Percentiles rank a stretch among this genome's conserved stretches.
Conservation (phyloP, 2,797 vertebrate species). For the Aselliscus stoliczkanus region DNA sequence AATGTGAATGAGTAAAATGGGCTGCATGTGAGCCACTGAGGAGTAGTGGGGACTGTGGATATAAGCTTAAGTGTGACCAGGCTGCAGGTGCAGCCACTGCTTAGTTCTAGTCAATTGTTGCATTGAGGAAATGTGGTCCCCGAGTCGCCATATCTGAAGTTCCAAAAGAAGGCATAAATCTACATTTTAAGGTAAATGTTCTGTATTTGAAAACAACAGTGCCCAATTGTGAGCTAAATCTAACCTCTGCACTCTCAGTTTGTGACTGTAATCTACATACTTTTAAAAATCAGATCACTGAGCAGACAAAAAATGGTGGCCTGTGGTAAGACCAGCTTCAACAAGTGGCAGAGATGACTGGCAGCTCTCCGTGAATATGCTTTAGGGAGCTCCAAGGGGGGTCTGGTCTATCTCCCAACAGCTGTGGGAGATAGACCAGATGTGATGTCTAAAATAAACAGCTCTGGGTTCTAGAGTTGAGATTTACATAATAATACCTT, state of each 20-base stretch:
- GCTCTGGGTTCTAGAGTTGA: not conserved
- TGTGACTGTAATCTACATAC: not conserved
- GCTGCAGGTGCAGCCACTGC: not conserved
- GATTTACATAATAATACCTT: not conserved
- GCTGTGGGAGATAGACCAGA: no score
- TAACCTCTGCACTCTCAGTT: not conserved
- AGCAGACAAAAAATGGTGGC: not conserved
- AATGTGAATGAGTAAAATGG: not conserved
- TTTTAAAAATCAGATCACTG: not conserved
- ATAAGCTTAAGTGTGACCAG: not conserved
- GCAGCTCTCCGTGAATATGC: not conserved
- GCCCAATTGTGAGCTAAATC: not conserved
- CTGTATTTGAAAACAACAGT: not conserved
- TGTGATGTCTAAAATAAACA: not conserved
- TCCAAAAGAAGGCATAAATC: not conserved
- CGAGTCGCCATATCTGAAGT: not conserved
- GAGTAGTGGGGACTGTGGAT: not conserved
- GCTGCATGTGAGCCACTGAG: no score
- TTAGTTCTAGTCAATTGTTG: not conserved
- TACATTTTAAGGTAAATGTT: not conserved
- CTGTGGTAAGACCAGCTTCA: not conserved
- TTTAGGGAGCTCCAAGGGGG: not conserved
- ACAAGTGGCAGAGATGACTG: rapidly evolving
- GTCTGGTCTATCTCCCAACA: not conserved
- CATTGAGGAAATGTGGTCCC: not conserved